A percentile compares a stretch with the other conserved stretches of the same genome.
phyloP scores from a whole-genome alignment of 2,888 invertebrate species.

The Erannis defoliaria region DNA sequence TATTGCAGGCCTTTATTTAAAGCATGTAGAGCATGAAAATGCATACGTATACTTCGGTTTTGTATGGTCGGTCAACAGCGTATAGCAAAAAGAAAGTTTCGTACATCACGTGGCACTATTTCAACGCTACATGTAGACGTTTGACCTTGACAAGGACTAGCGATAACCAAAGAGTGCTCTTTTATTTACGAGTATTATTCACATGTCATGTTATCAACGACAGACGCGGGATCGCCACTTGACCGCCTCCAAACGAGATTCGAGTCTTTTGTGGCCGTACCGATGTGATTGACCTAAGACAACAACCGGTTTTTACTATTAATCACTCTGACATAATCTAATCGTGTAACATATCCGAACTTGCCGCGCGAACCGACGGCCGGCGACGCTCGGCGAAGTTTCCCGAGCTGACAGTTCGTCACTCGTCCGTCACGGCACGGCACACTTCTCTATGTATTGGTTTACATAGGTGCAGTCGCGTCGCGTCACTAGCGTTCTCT shows the following conservation, averaged over 20 bases:
- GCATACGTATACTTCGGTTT: not conserved
- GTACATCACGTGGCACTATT: slow-evolving; percentile 6
- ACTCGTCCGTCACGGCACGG: slow-evolving; percentile 77
- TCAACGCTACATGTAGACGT: slow-evolving; percentile 15
- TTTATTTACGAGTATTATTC: slow-evolving; percentile 32
- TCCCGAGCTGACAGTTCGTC: slow-evolving; percentile 82
- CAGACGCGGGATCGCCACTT: slow-evolving; percentile 55
- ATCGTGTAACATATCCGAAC: slow-evolving; percentile 64
- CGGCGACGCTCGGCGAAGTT: slow-evolving; percentile 65
- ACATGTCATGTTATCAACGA: slow-evolving; percentile 36
- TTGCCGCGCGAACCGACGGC: slow-evolving; percentile 50
- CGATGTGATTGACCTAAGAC: slow-evolving; percentile 75
- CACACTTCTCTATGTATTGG: slow-evolving; percentile 77
- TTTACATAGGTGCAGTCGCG: slow-evolving; percentile 77
- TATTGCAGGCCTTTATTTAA: not conserved
- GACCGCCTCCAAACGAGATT: slow-evolving; percentile 56
- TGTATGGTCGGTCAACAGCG: not conserved
- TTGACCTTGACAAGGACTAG: slow-evolving; percentile 32
- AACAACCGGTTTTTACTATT: slow-evolving; percentile 70
- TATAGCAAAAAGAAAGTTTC: slow-evolving; percentile 13
- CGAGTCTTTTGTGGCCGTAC: slow-evolving; percentile 45
- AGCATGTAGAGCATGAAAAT: slow-evolving; percentile 9
- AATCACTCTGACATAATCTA: slow-evolving; percentile 76
- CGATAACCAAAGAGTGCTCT: slow-evolving; percentile 19
- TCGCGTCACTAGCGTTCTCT: slow-evolving; percentile 72